Evolutionary conservation across 2,888 invertebrate genomes (phyloP).

Genomic region (Gisinianus flammeolus): DNA sequence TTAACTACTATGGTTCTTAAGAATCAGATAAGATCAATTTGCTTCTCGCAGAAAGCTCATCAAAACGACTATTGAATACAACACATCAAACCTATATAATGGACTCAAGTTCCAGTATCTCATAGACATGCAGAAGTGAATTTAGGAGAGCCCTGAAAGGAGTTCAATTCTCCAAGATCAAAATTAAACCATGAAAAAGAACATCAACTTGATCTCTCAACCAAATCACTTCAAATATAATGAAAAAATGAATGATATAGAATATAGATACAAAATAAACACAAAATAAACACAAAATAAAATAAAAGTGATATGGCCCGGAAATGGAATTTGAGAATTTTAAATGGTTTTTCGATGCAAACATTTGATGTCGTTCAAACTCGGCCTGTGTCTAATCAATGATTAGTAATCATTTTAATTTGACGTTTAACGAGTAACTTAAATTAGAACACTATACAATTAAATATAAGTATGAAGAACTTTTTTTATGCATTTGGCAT

Average conservation of each 20-base stretch:
- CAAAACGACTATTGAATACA: not conserved
- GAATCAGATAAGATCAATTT: slow-evolving; percentile 5
- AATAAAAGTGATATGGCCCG: not conserved
- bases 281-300: too few relatives aligned
- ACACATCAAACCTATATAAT: not conserved
- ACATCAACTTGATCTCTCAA: not conserved
- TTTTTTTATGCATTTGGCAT: too few relatives aligned
- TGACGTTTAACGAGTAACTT: too few relatives aligned
- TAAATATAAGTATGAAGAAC: too few relatives aligned
- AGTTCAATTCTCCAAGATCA: not conserved
- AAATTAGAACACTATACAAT: too few relatives aligned
- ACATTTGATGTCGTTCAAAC: not conserved
- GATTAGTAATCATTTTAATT: too few relatives aligned
- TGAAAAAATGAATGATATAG: not conserved
- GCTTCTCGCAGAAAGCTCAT: not conserved
- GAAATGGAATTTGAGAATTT: not conserved
- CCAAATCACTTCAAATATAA: not conserved
- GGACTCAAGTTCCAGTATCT: too few relatives aligned
- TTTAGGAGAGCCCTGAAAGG: not conserved
- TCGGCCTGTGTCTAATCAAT: not conserved
- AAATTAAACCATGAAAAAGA: not conserved
- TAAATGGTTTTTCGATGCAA: not conserved
- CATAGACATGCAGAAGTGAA: too few relatives aligned
- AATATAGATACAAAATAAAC: too few relatives aligned
- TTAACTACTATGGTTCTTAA: too few relatives aligned